Conservation (phyloP, 2,888 invertebrate genomes). For the Tenthredo scrophulariae region DNA sequence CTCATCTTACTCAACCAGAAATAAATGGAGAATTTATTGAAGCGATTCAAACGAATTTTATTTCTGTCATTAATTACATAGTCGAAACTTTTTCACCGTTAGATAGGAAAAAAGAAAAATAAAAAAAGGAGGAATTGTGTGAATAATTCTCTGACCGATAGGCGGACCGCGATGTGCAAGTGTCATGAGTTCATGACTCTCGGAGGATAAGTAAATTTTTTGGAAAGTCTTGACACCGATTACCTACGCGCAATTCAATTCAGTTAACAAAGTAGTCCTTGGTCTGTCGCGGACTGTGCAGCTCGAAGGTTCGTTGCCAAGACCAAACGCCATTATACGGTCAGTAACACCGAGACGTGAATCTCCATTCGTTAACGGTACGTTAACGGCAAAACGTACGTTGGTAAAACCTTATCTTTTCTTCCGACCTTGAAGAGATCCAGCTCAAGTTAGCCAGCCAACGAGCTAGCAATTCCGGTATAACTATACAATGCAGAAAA, state of each 20-base stretch:
- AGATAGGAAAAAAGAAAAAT: background rate
- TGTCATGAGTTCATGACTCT: background rate
- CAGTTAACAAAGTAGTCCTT: conserved; percentile 46
- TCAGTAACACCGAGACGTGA: conserved; percentile 45
- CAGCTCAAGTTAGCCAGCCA: background rate
- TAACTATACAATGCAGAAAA: background rate
- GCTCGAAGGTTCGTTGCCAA: conserved; percentile 48
- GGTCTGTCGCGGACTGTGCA: background rate
- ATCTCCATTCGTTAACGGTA: conserved; percentile 51
- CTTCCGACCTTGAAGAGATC: conserved; percentile 33
- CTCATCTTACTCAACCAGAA: background rate
- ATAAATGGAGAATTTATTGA: background rate
- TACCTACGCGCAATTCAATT: conserved; percentile 6
- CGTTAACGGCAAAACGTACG: conserved; percentile 39
- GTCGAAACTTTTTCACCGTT: background rate
- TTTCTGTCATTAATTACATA: background rate
- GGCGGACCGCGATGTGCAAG: background rate
- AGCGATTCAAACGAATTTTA: background rate
- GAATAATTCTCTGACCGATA: background rate
- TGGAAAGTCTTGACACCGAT: conserved; percentile 36
- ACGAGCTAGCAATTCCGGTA: background rate
- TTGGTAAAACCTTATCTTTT: conserved; percentile 47
- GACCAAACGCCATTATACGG: conserved; percentile 51
- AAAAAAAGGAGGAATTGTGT: background rate
- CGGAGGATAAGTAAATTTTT: background rate